Base-by-base conservation (phyloP, 2,113 vertebrate species). In the Atractosteus spatula region DNA sequence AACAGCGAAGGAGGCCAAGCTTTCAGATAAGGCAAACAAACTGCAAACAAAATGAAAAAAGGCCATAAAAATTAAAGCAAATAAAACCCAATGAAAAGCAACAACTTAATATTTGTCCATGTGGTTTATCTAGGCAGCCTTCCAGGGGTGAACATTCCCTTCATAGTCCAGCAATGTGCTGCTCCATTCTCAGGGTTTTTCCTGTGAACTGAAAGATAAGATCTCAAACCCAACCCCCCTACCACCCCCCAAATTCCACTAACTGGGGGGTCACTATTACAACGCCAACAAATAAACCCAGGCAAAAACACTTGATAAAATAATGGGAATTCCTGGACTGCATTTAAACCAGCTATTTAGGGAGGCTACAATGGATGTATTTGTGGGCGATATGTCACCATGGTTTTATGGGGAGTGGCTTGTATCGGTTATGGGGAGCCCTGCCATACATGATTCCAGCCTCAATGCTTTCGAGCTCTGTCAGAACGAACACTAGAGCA, bases 71-170 rank as follows among this genome's bases (percentile, higher is more conserved):
- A 59, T 4, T 42, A 54, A 7, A 44, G 71, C 71, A 66, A 66
- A 66, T n/a, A 11, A 55, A 61, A 66, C 51, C 65, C 41, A 4
- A 66, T 59, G 66, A 67, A 73, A 61, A 68, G 66, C 56, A 16
- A 68, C 42, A 61, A 44, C 42, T 65, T 41, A 47, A 56, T 73
- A 47, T 64, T 64, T 55, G 71, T 73, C 68, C 71, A 67, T 43
- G 13, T 42, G 55, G 71, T 73, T 73, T 51, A 66, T 43, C 65
- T 66, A 56, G 71, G 71, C 71, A 42, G 16, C 1, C 2, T n/a
- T 67, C 71, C 71, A 66, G 64, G 3, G 45, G 47, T 29, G 14
- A 63, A 41, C 16, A 1, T 17, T 3, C 17, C 17, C 17, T 29
- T 29, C 17, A 29, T 29, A 29, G 17, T 29, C 17, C 17, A 29